Evolutionary conservation across 2,888 invertebrate species (phyloP), one percentile per base, ranked within the genome.

Genomic region (Noctua janthe): DNA sequence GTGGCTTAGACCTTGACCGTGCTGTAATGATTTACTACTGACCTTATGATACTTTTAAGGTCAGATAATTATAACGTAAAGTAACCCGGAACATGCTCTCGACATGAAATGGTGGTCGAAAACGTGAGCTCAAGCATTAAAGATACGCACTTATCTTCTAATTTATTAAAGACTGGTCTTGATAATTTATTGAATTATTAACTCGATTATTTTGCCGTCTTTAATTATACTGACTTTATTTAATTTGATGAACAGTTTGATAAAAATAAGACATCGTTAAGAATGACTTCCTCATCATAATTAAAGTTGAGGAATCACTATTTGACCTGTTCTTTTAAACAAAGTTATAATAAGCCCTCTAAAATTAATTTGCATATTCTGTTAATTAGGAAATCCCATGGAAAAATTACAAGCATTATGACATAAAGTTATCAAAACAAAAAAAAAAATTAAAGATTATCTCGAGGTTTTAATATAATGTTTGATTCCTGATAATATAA

Each of bases 71-170:
- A 81, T 81, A 92, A 90, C 90, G 92, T 94, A 94, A 91, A 91
- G 80, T 87, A 76, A 94, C 94, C 93, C 95, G 96, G 96, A 96
- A 96, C 93, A 91, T 89, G 89, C 82, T 92, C 86, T 89, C 80
- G 87, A 92, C 92, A 92, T 91, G 92, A 93, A 92, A 92, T 90
- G 91, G 90, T 92, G 92, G 87, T 92, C 90, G 81, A 91, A 91
- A 90, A 90, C 95, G 95, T 96, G 95, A 95, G 93, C 91, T 94
- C 92, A 93, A 90, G 86, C 71, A 89, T 86, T 87, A 88, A 87
- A 71, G 87, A 87, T 87, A 86, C 83, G 87, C 78, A 87, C 69
- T 54, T 56, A 67, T 51, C 20, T 82, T 74, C 71, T 70, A 59
- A 49, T 67, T 80, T 77, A 74, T 83, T 74, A 47, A 64, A 71